Evolutionary conservation across 2,113 vertebrate species (phyloP).

Genomic region (Anolis carolinensis): DNA sequence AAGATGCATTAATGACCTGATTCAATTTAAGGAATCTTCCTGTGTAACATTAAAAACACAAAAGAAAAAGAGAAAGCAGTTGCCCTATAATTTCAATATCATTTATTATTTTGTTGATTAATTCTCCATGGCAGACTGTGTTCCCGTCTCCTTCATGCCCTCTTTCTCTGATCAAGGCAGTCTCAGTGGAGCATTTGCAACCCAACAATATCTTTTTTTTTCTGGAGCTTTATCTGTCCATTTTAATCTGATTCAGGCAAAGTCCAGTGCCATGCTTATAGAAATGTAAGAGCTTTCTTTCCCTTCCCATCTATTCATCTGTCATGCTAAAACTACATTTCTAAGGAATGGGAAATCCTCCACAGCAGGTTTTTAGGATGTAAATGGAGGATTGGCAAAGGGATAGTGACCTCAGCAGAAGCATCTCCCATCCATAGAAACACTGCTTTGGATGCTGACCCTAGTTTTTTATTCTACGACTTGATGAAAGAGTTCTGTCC

Average conservation of each 20-base stretch:
- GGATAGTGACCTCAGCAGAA: no score
- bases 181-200: background rate
- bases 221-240: background rate
- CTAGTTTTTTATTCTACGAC: constrained; percentile 1
- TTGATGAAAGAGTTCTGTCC: background rate
- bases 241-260: background rate
- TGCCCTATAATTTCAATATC: background rate
- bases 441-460: background rate
- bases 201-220: background rate
- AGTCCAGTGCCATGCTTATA: no score
- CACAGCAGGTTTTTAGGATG: no score
- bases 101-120: background rate
- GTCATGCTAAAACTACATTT: no score
- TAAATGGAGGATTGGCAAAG: no score
- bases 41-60: no score
- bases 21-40: no score
- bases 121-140: background rate
- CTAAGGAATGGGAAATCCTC: no score
- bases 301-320: background rate
- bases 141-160: background rate
- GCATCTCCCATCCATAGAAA: no score
- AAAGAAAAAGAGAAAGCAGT: background rate
- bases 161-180: background rate
- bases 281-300: background rate
- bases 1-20: no score